Evolutionary conservation across 2,113 vertebrate species (phyloP).

Genomic region (Ellobius talpinus): DNA sequence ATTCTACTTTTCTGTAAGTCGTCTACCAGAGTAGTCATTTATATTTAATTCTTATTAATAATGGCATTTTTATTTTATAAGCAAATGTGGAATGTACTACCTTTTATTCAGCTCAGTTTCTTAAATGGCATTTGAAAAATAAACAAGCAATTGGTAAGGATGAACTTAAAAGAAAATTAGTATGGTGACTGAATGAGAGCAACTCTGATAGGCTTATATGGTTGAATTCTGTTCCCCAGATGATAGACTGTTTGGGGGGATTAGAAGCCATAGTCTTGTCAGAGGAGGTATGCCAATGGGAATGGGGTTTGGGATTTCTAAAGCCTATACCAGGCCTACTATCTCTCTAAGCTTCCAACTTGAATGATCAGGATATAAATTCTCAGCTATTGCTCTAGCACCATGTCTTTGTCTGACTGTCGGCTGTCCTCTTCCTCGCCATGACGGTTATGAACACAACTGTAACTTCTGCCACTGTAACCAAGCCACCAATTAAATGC

Average conservation of each 20-base stretch:
- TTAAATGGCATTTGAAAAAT: slow-evolving; percentile 28
- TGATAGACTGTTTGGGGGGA: not conserved
- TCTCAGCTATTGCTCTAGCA: not conserved
- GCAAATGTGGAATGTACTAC: not conserved
- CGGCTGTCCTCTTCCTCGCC: not conserved
- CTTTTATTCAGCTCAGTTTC: not conserved
- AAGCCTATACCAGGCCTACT: not conserved
- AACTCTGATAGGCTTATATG: not conserved
- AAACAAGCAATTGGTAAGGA: not conserved
- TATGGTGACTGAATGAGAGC: not conserved
- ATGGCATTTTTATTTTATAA: not conserved
- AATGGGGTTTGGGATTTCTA: not conserved
- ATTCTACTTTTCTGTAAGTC: not conserved
- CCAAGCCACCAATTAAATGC: not conserved
- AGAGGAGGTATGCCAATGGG: not conserved
- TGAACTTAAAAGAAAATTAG: not conserved
- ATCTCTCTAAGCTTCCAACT: not conserved
- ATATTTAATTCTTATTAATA: not conserved
- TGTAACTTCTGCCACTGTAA: not conserved
- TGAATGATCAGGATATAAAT: not conserved
- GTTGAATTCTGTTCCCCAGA: not conserved
- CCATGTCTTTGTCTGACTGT: too few relatives aligned
- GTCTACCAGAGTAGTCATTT: not conserved
- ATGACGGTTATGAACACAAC: not conserved
- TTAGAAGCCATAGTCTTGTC: not conserved